Base-by-base conservation (phyloP, 2,113 vertebrate species). In the Gambusia holbrooki region DNA sequence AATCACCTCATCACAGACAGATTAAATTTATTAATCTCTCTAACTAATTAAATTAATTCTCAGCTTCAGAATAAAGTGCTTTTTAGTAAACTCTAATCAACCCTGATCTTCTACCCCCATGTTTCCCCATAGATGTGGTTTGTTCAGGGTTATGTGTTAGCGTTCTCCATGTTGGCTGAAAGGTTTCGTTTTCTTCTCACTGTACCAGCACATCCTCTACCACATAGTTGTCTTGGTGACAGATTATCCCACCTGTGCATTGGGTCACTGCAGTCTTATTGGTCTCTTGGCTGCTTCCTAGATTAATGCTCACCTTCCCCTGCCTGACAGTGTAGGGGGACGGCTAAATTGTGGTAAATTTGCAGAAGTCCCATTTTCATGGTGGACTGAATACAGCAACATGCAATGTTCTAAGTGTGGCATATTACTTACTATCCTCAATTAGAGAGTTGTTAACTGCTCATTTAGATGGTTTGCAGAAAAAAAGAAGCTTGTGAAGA, bases 381-480 rank as follows among this genome's bases (percentile, higher is more conserved):
- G 17, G 25, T 54, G 51, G 51, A 25, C 22, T 8, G 22, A 9
- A 54, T 8, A 54, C 17, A 8, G 51, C 22, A 22, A 19, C 19
- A 58, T 58, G 25, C 25, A 10, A 19, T 19, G 45, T 48, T 19
- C 45, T 19, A 48, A 48, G 4, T 14, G 42, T 19, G 45, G 17
- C 4, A 48, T 48, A 54, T 54, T 54, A n/a, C 22, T 58, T 58
- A 58, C 2, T n/a, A n/a, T 9, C 51, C 51, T 58, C 25, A n/a
- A n/a, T n/a, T n/a, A 58, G 22, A 25, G 25, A n/a, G 25, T 6
- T 58, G 9, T 22, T 10, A 68, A 27, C 30, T 14, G 67, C 28
- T 25, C 51, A 77, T 5, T 40, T 68, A 51, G 73, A 82, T 8
- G 22, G 61, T 15, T 45, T 19, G 32, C 48, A 40, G 77, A 62